These are phyloP conservation scores for Micropoecilia bifurca DNA, from an alignment of 2,797 vertebrate genomes.

Conservation along the genomic window DNA sequence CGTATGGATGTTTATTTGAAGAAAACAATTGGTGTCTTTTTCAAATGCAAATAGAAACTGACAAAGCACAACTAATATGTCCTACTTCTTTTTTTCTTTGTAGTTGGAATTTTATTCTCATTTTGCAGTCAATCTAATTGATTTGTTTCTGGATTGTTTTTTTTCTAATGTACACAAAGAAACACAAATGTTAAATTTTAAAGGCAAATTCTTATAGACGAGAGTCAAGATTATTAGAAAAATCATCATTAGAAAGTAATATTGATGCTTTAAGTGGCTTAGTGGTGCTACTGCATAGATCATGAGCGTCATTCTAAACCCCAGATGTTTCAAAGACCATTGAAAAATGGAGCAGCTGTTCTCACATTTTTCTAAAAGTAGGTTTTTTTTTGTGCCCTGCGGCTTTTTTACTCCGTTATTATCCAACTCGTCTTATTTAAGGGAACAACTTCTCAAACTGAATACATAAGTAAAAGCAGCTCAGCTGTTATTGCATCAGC, in stretches of 20 bases:
- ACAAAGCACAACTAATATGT: not conserved
- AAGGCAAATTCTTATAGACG: not conserved
- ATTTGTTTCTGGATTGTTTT: not conserved
- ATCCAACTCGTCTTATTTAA: not conserved
- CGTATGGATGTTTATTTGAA: not conserved
- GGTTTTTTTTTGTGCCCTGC: not conserved
- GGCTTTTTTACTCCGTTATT: not conserved
- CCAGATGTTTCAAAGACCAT: not conserved
- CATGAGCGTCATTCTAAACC: not conserved
- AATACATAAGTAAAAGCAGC: not conserved
- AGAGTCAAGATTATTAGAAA: not conserved
- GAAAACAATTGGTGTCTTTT: not conserved
- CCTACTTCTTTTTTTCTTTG: not conserved
- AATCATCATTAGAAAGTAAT: not conserved
- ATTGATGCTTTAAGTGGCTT: not conserved
- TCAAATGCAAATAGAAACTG: not conserved
- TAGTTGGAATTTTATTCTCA: not conserved
- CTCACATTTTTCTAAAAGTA: not conserved
- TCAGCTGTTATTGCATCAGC: not conserved
- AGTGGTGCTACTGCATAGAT: not conserved
- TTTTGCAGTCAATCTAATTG: not conserved
- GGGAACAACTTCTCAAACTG: not conserved
- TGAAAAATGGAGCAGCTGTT: not conserved
- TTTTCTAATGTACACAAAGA: not conserved
- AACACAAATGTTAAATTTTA: not conserved